Evolutionary conservation across 2,888 invertebrate genomes (phyloP).

Genomic region (Ceramica pisi): DNA sequence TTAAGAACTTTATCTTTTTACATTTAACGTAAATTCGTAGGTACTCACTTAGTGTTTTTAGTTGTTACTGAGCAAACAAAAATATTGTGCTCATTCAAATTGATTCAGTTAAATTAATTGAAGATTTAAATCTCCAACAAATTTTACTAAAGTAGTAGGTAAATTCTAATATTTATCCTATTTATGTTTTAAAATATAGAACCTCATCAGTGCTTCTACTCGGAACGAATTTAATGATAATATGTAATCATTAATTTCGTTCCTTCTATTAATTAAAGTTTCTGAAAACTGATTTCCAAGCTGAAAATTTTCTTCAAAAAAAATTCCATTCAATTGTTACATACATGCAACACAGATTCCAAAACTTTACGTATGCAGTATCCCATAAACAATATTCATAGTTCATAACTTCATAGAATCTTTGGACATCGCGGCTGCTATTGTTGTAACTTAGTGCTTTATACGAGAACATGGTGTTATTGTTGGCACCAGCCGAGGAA

Average conservation of each 20-base stretch:
- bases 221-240: too few species aligned
- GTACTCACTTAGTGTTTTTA: too few species aligned
- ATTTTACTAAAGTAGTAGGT: too few species aligned
- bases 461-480: constrained; percentile 38
- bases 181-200: not conserved
- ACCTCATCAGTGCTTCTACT: not conserved
- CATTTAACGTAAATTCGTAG: too few species aligned
- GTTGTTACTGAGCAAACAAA: too few species aligned
- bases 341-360: not conserved
- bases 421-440: constrained; percentile 9
- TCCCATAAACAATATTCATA: constrained; percentile 26
- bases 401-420: constrained; percentile 30
- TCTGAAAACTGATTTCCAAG: not conserved
- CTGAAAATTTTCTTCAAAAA: not conserved
- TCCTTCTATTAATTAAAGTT: too few species aligned
- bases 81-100: too few species aligned
- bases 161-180: too few species aligned
- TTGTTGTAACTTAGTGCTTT: constrained; percentile 44
- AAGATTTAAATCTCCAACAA: too few species aligned
- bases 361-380: constrained; percentile 15
- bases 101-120: too few species aligned
- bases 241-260: too few species aligned
- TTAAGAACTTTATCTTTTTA: too few species aligned
- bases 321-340: not conserved
- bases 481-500: constrained; percentile 49